Base-by-base conservation (phyloP, 2,888 invertebrate genomes). In the Ephialtes manifestator region DNA sequence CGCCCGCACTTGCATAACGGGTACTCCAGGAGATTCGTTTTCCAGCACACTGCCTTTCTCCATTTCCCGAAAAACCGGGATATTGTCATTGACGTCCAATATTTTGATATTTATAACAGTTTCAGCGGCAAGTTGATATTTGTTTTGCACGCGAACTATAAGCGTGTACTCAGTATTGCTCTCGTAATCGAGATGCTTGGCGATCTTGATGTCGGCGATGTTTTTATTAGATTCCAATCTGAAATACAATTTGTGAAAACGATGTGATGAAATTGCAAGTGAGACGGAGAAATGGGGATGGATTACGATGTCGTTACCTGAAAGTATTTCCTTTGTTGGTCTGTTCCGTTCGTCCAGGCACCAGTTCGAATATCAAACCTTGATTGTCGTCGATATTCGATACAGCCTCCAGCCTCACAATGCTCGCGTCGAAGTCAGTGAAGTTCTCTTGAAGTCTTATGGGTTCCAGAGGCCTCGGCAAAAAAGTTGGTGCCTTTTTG, bases 41-140 rank as follows among this genome's bases (percentile, higher is more conserved):
- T 98, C 98, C 84, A 97, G 94, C 4, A 98, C 98, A 89, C 96
- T 97, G 0, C 98, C 98, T 18, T 96, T 96, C 90, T 97, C 96
- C 15, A 97, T 96, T 93, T 98, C 97, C 65, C 97, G 97, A 91
- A 99, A 98, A 88, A 96, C 96, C 0, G 97, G 99, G 88, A 97
- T 97, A 91, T 98, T 98, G 93, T 99, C 99, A 92, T 99, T 99
- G 0, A 98, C 98, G 93, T 99, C 98, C 91, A 96, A 95, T 0
- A 99, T 96, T 93, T 96, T 96, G 46, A 99, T 96, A 90, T 96
- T 96, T 72, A 98, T 95, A 77, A 96, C 96, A 15, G 97, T 97
- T 94, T 97, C 97, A 2, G 97, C 96, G 3, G 97, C 97, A 92
- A 98, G 94, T 90, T 96, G 96, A 91, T 97, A 97, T 89, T 97